Percentiles rank a stretch among this genome's conserved stretches.
phyloP scores from a whole-genome alignment of 1,140 invertebrate genomes.

The Cydia amplana region DNA sequence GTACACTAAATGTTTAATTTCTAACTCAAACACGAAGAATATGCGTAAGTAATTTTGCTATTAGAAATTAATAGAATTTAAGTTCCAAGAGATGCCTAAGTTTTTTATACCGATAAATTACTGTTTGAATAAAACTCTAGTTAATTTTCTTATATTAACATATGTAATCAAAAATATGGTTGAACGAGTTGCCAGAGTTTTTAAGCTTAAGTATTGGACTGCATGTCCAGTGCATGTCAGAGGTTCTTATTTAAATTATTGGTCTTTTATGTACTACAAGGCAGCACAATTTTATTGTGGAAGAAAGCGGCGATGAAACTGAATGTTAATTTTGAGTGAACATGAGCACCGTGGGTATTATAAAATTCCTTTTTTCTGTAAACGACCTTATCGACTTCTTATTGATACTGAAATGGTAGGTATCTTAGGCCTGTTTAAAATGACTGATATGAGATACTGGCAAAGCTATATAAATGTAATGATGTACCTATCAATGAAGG shows the following conservation, averaged over 20 bases:
- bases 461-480: no score
- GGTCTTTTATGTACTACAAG: conserved; percentile 30
- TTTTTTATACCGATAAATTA: not conserved
- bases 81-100: not conserved
- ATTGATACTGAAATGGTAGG: not conserved
- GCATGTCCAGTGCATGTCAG: no score
- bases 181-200: not conserved
- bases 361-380: not conserved
- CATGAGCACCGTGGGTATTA: not conserved
- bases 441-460: no score
- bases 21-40: not conserved
- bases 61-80: not conserved
- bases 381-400: no score
- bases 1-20: not conserved
- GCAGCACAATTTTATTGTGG: not conserved
- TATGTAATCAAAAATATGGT: not conserved
- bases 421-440: no score
- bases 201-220: no score
- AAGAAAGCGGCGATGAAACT: not conserved
- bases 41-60: not conserved
- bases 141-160: not conserved
- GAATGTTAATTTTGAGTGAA: not conserved
- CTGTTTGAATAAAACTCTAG: not conserved
- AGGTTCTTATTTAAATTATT: conserved; percentile 40
- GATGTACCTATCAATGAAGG: no score